Evolutionary conservation across 2,113 vertebrate species (phyloP).

Genomic region (Arenaria interpres): DNA sequence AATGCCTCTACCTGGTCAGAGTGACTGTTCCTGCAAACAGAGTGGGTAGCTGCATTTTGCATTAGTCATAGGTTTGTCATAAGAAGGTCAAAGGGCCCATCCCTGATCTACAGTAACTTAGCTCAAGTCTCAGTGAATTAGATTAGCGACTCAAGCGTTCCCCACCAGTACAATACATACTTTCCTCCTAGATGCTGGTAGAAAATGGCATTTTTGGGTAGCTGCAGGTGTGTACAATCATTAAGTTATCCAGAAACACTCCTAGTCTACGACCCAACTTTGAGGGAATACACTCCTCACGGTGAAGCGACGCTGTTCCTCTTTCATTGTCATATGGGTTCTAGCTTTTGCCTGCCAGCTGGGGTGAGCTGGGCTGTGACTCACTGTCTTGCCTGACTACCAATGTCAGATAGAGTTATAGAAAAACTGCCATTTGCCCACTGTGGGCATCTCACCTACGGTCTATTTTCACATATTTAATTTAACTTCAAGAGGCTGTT

Average conservation of each 20-base stretch:
- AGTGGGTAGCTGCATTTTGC: background rate
- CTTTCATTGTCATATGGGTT: background rate
- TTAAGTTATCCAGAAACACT: background rate
- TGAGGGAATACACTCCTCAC: background rate
- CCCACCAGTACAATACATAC: background rate
- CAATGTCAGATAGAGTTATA: background rate
- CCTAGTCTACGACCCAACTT: background rate
- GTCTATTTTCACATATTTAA: background rate
- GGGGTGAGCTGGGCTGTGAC: background rate
- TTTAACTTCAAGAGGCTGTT: background rate
- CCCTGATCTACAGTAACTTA: background rate
- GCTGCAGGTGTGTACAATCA: background rate
- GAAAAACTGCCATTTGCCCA: background rate
- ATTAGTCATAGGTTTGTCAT: conserved; percentile 13
- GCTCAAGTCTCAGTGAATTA: background rate
- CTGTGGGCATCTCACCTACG: background rate
- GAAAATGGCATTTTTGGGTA: background rate
- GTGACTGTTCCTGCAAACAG: background rate
- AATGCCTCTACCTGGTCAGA: background rate
- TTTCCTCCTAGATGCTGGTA: background rate
- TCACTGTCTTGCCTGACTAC: background rate
- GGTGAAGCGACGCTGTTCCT: background rate
- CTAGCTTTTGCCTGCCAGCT: background rate
- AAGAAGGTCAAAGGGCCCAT: background rate
- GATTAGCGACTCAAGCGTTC: background rate